These are phyloP conservation scores for Halesus radiatus DNA, from an alignment of 1,140 invertebrate genomes.

Conservation along the genomic window DNA sequence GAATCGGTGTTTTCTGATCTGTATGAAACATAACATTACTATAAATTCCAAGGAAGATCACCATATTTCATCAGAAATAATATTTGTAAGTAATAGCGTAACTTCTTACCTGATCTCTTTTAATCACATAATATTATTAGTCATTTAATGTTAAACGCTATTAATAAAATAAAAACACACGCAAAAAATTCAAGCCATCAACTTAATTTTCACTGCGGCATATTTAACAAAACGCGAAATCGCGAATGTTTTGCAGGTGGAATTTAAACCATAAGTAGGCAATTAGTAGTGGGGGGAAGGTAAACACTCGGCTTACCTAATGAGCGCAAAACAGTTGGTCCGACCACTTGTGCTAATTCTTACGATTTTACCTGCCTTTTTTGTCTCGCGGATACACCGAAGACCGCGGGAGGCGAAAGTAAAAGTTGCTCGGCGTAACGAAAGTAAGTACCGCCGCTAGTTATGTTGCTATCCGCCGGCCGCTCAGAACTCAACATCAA, in stretches of 20 bases:
- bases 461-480: too few species aligned
- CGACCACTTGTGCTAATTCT: not conserved
- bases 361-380: not conserved
- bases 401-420: slow-evolving; percentile 26
- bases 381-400: not conserved
- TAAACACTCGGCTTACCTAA: not conserved
- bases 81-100: too few species aligned
- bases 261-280: not conserved
- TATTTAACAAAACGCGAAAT: not conserved
- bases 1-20: too few species aligned
- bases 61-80: too few species aligned
- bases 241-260: not conserved
- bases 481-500: not conserved
- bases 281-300: not conserved
- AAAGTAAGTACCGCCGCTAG: slow-evolving; percentile 1
- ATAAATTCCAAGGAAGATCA: too few species aligned
- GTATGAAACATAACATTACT: too few species aligned
- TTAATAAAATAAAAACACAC: too few species aligned
- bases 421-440: slow-evolving; percentile 30
- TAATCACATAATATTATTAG: too few species aligned
- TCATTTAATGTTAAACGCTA: too few species aligned
- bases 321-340: not conserved
- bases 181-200: too few species aligned
- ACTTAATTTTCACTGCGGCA: too few species aligned
- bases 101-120: too few species aligned